Evolutionary conservation across 2,888 invertebrate genomes (phyloP), one percentile per base, ranked within the genome.

Genomic region (Neuroscelio doddi): DNA sequence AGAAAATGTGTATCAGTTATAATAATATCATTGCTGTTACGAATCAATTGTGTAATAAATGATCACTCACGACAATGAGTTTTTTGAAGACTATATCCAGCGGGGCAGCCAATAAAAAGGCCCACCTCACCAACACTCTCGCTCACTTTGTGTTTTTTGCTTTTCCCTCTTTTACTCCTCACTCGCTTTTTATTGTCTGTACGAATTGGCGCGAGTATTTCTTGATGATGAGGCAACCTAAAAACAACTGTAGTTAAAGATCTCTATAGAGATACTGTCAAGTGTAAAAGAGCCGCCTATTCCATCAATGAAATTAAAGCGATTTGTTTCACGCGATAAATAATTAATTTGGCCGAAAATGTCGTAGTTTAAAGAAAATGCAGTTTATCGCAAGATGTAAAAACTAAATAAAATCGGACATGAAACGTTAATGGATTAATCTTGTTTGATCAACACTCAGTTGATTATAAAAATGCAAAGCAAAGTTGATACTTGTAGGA

Each of bases 241-340:
- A 80, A 80, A 80, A 77, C 76, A 74, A 80, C 79, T 79, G 69
- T 75, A 64, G 74, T 80, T 79, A 77, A 79, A 76, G 71, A 71
- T 78, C 71, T 77, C 75, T 77, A 74, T 78, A 77, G 71, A 79
- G 70, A 75, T 69, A 65, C 58, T 68, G 71, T 74, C 66, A 70
- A 68, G 45, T 56, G 57, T 61, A 53, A 61, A 39, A 57, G n/a
- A n/a, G 53, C 49, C 45, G 59, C 67, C 50, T 55, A 58, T 61
- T 46, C 39, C 36, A 36, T 36, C 1, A 36, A 36, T 15, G 8
- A 36, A 32, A 32, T n/a, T n/a, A 32, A n/a, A 12, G n/a, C 32
- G 32, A 32, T 12, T 10, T 9, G 2, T 10, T 10, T 32, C 32
- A 32, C 32, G 21, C 21, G 21, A 2, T 3, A 9, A 10, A n/a